Percentiles rank a stretch among this genome's conserved stretches.
phyloP scores from a whole-genome alignment of 1,140 invertebrate genomes.

The Macrotrachela quadricornifera region DNA sequence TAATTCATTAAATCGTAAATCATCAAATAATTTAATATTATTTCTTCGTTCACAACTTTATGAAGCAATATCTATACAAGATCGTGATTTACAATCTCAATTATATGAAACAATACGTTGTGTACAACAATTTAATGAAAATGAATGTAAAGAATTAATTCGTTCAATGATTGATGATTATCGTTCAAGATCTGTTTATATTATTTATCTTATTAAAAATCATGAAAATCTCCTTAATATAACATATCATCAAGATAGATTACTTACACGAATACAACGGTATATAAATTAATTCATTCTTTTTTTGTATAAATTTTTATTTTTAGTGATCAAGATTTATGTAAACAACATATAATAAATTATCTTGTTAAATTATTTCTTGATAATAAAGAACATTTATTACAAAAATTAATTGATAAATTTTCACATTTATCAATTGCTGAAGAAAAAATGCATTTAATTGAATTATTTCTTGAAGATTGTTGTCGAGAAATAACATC shows the following conservation, averaged over 20 bases:
- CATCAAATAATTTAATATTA: slow-evolving; percentile 45
- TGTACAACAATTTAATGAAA: slow-evolving; percentile 46
- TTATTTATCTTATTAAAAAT: slow-evolving; percentile 60
- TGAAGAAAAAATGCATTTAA: slow-evolving; percentile 4
- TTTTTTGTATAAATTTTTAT: too few species aligned
- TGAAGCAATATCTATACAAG: slow-evolving; percentile 61
- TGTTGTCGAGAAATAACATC: slow-evolving; percentile 43
- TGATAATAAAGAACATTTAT: too few species aligned
- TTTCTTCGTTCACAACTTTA: slow-evolving; percentile 58
- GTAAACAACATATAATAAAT: too few species aligned
- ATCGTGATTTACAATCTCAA: slow-evolving; percentile 57
- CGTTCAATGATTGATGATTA: slow-evolving; percentile 58
- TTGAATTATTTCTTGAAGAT: slow-evolving; percentile 43
- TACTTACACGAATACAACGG: slow-evolving; percentile 31
- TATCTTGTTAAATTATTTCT: too few species aligned
- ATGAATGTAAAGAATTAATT: slow-evolving; percentile 51
- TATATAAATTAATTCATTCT: too few species aligned
- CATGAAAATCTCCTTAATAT: slow-evolving; percentile 58
- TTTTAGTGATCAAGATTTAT: too few species aligned
- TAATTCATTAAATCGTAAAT: too few species aligned
- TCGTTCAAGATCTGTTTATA: slow-evolving; percentile 50
- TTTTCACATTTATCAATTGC: too few species aligned
- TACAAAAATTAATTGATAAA: too few species aligned
- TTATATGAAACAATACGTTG: slow-evolving; percentile 65
- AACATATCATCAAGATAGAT: slow-evolving; percentile 49